Evolutionary conservation across 2,113 vertebrate genomes (phyloP).

Genomic region (Emydocephalus ijimae): DNA sequence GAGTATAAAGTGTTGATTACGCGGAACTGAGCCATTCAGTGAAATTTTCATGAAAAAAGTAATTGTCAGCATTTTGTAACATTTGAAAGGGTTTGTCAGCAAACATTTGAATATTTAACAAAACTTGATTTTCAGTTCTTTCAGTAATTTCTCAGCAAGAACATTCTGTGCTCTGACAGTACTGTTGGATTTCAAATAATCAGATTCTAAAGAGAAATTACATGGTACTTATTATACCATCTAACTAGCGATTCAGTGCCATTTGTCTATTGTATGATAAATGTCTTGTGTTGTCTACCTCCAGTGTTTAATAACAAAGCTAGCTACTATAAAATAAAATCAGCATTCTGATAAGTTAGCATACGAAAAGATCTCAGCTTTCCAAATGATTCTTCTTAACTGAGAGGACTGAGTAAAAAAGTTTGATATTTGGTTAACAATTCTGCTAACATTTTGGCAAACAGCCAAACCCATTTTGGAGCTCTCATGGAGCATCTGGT

Average conservation of each 20-base stretch:
- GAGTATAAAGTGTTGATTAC: conserved; percentile 19
- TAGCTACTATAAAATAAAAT: conserved; percentile 52
- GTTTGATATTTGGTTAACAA: not conserved
- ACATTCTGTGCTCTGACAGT: conserved; percentile 73
- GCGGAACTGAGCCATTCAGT: conserved; percentile 24
- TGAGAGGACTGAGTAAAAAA: not conserved
- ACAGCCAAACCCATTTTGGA: not conserved
- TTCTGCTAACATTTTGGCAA: not conserved
- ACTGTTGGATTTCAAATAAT: conserved; percentile 72
- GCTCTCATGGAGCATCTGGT: not conserved
- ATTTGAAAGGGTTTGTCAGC: conserved; percentile 57
- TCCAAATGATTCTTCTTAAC: conserved; percentile 12
- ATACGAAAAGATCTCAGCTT: not conserved
- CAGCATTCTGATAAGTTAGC: conserved; percentile 43
- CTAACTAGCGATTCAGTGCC: conserved; percentile 69
- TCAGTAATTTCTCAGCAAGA: conserved; percentile 67
- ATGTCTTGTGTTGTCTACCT: conserved; percentile 64
- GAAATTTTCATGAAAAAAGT: conserved; percentile 39
- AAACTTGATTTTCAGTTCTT: conserved; percentile 67
- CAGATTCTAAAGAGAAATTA: conserved; percentile 81
- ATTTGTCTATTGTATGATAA: conserved; percentile 75
- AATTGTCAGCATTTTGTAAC: conserved; percentile 43
- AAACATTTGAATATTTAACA: conserved; percentile 66
- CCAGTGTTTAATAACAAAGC: conserved; percentile 65
- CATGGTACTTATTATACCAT: conserved; percentile 76